phyloP scores from a whole-genome alignment of 2,113 vertebrate species.

The Eolophus roseicapilla region DNA sequence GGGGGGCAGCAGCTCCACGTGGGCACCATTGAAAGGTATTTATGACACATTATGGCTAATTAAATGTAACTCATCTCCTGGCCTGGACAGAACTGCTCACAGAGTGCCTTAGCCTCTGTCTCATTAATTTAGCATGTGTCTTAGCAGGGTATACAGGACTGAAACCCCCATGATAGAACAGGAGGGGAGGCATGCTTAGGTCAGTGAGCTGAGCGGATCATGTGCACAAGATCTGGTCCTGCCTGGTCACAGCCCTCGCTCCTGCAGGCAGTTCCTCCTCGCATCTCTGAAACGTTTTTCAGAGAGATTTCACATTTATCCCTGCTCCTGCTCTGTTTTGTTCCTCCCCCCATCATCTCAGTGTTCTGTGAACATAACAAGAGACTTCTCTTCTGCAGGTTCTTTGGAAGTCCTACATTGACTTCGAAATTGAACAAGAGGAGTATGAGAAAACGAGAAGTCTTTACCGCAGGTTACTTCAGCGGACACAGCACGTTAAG shows the following conservation, averaged over 20 bases:
- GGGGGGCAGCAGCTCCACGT: not conserved
- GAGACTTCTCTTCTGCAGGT: conserved; percentile 76
- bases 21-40: not conserved
- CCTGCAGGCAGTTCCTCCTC: rapidly evolving
- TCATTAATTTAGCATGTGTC: not conserved
- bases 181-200: not conserved
- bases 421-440: conserved; percentile 98
- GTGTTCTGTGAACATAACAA: rapidly evolving
- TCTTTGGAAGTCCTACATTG: conserved; percentile 98
- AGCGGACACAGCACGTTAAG: conserved; percentile 96
- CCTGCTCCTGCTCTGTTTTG: not conserved
- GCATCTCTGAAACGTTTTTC: not conserved
- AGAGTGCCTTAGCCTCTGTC: not conserved
- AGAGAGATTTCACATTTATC: not conserved
- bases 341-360: not conserved
- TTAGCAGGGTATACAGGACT: not conserved
- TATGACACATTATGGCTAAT: not conserved
- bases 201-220: not conserved
- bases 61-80: not conserved
- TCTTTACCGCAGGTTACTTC: conserved; percentile 90
- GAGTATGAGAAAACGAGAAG: conserved; percentile 92
- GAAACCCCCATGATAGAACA: not conserved
- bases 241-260: not conserved
- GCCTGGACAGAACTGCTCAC: not conserved
- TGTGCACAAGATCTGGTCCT: not conserved